Percentiles rank a stretch among this genome's conserved stretches.
These are phyloP conservation scores for Glaucidium brasilianum DNA, from an alignment of 2,113 vertebrate species.

Conservation along the genomic window DNA sequence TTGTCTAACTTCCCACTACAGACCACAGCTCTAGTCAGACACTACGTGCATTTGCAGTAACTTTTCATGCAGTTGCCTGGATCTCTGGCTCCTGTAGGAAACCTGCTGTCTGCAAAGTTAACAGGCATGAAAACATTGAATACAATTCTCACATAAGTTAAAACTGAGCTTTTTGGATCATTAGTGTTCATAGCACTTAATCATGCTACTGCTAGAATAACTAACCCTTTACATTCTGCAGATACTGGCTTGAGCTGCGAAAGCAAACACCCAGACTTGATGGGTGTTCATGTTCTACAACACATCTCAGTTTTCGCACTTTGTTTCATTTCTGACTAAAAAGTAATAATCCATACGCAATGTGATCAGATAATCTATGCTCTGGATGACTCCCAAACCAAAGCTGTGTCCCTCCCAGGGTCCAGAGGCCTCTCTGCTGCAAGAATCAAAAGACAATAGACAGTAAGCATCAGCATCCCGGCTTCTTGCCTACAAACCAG, in stretches of 20 bases:
- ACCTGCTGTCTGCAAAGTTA: slow-evolving; percentile 36
- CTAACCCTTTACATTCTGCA: background rate
- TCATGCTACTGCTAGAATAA: slow-evolving; percentile 6
- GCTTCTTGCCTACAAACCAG: background rate
- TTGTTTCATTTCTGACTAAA: background rate
- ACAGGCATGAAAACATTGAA: slow-evolving; percentile 19
- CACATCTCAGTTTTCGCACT: background rate
- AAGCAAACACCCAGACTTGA: background rate
- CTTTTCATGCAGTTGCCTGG: background rate
- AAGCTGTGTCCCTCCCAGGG: background rate
- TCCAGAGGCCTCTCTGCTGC: background rate
- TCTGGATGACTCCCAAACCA: background rate
- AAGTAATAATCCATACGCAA: background rate
- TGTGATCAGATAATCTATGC: background rate
- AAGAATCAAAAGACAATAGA: background rate
- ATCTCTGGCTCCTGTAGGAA: slow-evolving; percentile 9
- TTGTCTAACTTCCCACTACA: slow-evolving; percentile 35
- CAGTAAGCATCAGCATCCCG: background rate
- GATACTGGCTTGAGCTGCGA: background rate
- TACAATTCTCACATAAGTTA: background rate
- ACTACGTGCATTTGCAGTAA: slow-evolving; percentile 40
- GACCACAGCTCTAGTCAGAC: slow-evolving; percentile 37
- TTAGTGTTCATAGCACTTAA: slow-evolving; percentile 27
- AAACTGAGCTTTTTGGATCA: slow-evolving; percentile 21
- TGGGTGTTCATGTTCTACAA: background rate